Base-by-base conservation (phyloP, 2,113 vertebrate species). In the Gadus macrocephalus region DNA sequence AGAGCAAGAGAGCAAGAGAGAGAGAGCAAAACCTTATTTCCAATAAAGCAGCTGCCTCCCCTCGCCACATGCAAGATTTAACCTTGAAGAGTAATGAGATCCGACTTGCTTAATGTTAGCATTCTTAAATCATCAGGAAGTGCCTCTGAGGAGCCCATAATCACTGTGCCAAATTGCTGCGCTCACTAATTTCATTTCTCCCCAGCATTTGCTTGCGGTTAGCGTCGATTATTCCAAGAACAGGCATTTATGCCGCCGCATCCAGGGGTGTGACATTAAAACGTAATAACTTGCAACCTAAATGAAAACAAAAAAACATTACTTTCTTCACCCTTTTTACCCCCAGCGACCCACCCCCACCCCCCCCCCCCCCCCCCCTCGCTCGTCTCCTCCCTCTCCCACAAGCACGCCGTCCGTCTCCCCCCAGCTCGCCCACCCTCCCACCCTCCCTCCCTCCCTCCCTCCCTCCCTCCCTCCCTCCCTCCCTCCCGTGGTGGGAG, bases 91-190 rank as follows among this genome's bases (percentile, higher is more conserved):
- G 89, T 92, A 93, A 93, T 90, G 88, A 91, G 91, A 90, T 91
- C 88, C 86, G 91, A 93, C 89, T 90, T 90, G 91, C 91, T 92
- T 93, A 91, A 92, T 92, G 91, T 92, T 92, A 89, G 90, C 89
- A 90, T 93, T 92, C 91, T 91, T 91, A 92, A 93, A 93, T 93
- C 91, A 93, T 90, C 90, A 90, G 91, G 89, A 92, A 91, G 85
- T 87, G 91, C 90, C 91, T 93, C 91, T 74, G 77, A 90, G 92
- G 91, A 92, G 88, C 87, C 86, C 86, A 88, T 93, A 93, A 93
- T 92, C 91, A 91, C 91, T 86, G 88, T 88, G 89, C 88, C 90
- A 92, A 93, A 92, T 92, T 93, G 91, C 90, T 88, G 85, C 70
- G 87, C 91, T 89, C 87, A 81, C 91, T 93, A 92, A 92, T 93